Percentiles rank a stretch among this genome's conserved stretches.
Conservation (phyloP, 1,140 invertebrate genomes). For the Saccostrea cuccullata region DNA sequence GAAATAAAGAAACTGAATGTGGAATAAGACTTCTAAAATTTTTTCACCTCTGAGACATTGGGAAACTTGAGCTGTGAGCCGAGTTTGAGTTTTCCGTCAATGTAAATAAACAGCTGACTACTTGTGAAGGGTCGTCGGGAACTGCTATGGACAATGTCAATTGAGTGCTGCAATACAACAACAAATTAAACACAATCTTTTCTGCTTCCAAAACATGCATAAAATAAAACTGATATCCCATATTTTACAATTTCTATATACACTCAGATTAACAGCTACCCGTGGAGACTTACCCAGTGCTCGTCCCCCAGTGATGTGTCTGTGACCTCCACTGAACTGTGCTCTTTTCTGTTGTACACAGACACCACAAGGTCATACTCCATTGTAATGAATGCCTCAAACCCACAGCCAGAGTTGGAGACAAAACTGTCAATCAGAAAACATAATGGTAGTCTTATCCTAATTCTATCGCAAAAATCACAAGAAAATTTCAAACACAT, state of each 20-base stretch:
- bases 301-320: conserved; percentile 81
- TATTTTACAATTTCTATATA: background rate
- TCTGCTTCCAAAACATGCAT: too few relatives aligned
- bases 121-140: conserved; percentile 83
- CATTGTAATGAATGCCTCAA: conserved; percentile 83
- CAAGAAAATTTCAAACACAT: too few relatives aligned
- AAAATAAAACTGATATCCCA: background rate
- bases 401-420: conserved; percentile 81
- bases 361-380: conserved; percentile 81
- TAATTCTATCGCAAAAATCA: too few relatives aligned
- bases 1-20: too few relatives aligned
- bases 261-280: background rate
- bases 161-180: conserved; percentile 80
- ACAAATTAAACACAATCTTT: background rate
- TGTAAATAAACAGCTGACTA: conserved; percentile 83
- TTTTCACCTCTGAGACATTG: conserved; percentile 81
- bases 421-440: conserved; percentile 78
- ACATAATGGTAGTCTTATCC: background rate
- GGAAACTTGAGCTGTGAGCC: conserved; percentile 82
- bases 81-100: conserved; percentile 82
- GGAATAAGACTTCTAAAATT: background rate
- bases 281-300: conserved; percentile 77
- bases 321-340: conserved; percentile 80
- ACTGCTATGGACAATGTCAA: conserved; percentile 82
- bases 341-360: conserved; percentile 82